Conservation (phyloP, 2,797 vertebrate genomes). For the Falco peregrinus region DNA sequence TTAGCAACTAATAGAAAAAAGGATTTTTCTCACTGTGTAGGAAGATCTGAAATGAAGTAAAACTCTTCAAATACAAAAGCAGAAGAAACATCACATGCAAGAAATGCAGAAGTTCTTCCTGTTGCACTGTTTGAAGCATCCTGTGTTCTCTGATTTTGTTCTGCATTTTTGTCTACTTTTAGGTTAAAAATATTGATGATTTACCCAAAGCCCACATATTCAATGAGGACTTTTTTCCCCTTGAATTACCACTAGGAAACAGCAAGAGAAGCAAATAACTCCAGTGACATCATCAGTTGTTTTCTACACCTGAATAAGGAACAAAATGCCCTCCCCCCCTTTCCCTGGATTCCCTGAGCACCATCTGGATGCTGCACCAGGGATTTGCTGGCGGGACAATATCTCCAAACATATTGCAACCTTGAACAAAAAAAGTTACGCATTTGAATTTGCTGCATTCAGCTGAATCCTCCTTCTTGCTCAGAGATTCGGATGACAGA, state of each 20-base stretch:
- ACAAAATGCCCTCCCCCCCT: fast-evolving
- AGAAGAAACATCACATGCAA: not conserved
- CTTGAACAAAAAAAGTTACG: not conserved
- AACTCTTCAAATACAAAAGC: not conserved
- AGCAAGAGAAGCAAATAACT: not conserved
- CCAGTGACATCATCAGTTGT: not conserved
- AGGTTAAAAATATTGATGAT: not conserved
- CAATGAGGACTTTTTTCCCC: not conserved
- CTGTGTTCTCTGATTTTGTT: not conserved
- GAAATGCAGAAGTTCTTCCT: not conserved
- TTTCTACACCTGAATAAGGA: not conserved
- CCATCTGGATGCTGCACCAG: conserved; percentile 37
- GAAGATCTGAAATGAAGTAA: not conserved
- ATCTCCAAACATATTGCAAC: conserved; percentile 49
- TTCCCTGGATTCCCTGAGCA: not conserved
- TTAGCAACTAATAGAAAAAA: not conserved
- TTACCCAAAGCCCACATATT: not conserved
- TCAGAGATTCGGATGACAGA: not conserved
- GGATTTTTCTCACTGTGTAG: not conserved
- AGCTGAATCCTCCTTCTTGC: conserved; percentile 40
- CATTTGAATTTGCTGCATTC: conserved; percentile 48
- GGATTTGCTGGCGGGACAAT: not conserved
- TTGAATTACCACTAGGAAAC: not conserved
- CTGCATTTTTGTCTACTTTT: not conserved
- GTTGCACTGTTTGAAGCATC: not conserved